These are phyloP conservation scores for Umimayanthus chanpuru DNA, from an alignment of 92 coral and sea anemone genomes.

Conservation along the genomic window DNA sequence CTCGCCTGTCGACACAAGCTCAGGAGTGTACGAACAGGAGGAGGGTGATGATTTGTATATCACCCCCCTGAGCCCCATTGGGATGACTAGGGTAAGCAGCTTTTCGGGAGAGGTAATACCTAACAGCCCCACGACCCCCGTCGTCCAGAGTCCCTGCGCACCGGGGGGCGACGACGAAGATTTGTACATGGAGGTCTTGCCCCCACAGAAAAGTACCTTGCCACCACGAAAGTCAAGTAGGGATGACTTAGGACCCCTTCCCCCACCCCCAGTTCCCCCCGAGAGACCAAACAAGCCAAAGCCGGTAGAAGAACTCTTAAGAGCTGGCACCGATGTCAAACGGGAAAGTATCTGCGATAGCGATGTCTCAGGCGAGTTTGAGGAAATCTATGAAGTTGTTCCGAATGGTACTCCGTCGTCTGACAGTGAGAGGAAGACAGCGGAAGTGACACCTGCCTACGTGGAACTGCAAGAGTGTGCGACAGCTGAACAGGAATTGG, in stretches of 20 bases:
- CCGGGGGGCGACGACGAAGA: constrained; percentile 51
- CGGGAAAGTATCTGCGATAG: constrained; percentile 48
- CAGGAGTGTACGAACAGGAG: constrained; percentile 82
- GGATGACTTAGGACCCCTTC: constrained; percentile 81
- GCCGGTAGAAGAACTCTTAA: constrained; percentile 32
- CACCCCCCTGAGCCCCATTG: constrained; percentile 72
- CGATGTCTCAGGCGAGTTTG: constrained; percentile 57
- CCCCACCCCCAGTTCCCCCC: constrained; percentile 69
- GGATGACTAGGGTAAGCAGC: constrained; percentile 52
- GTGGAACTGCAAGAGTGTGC: constrained; percentile 7
- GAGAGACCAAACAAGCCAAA: constrained; percentile 68
- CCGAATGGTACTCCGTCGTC: constrained; percentile 53
- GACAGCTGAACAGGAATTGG: neutral
- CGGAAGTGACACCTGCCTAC: constrained; percentile 1
- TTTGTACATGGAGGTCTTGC: constrained; percentile 65
- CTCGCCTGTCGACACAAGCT: constrained; percentile 74
- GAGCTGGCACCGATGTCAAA: neutral
- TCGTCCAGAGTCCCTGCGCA: constrained; percentile 32
- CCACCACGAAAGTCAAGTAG: constrained; percentile 51
- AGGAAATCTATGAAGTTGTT: constrained; percentile 81
- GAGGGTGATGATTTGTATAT: constrained; percentile 79
- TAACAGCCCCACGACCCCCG: constrained; percentile 18
- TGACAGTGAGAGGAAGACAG: constrained; percentile 55
- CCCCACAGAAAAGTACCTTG: constrained; percentile 18
- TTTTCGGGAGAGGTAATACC: constrained; percentile 12